These are phyloP conservation scores for Gandaritis pyraliata DNA, from an alignment of 2,888 invertebrate species.

Conservation along the genomic window DNA sequence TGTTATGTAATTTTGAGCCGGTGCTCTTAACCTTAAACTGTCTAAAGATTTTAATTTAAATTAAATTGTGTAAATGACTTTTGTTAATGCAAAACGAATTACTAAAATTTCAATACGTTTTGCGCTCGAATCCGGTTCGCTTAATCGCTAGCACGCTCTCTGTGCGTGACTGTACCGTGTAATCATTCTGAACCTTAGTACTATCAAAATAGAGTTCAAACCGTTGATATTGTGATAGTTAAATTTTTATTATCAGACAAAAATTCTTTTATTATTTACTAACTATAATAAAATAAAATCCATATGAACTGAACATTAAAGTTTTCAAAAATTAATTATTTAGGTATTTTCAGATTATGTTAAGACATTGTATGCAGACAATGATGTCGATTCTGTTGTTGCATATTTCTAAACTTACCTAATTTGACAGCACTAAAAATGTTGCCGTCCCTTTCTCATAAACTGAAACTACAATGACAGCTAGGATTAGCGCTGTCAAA, in stretches of 20 bases:
- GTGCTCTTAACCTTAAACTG: neutral
- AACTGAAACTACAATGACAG: too few relatives aligned
- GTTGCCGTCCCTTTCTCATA: too few relatives aligned
- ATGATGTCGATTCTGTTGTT: neutral
- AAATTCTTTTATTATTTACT: neutral
- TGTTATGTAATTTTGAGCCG: neutral
- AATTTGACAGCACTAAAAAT: too few relatives aligned
- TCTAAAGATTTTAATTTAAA: neutral
- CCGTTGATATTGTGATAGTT: conserved; percentile 10
- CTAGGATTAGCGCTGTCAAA: too few relatives aligned
- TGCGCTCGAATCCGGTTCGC: conserved; percentile 3
- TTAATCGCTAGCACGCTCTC: conserved; percentile 4
- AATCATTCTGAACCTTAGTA: conserved; percentile 1
- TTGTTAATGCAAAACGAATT: neutral
- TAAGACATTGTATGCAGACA: too few relatives aligned
- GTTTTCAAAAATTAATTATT: too few relatives aligned
- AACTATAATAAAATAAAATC: too few relatives aligned
- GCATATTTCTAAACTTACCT: too few relatives aligned
- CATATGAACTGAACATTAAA: too few relatives aligned
- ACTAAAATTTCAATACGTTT: neutral
- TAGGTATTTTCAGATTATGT: too few relatives aligned
- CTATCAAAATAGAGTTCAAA: conserved; percentile 11
- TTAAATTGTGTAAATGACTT: neutral
- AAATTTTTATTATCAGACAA: neutral
- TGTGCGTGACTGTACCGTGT: conserved; percentile 2